Percentiles rank a stretch among this genome's conserved stretches.
Conservation (phyloP, 2,797 vertebrate species). For the Crax fasciolata region DNA sequence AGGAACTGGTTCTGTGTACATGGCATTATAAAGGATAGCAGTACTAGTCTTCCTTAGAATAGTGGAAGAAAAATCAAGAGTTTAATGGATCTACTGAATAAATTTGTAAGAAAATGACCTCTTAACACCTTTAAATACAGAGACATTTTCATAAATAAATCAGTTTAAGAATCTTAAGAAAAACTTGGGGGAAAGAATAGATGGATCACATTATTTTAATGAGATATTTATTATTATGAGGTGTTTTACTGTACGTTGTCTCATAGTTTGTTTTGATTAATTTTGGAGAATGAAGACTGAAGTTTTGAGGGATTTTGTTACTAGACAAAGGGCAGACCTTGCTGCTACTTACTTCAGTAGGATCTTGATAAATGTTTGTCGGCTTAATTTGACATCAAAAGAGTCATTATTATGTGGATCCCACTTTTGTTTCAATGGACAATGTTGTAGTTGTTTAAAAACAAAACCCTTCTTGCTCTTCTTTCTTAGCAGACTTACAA, state of each 20-base stretch:
- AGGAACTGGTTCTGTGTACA: slow-evolving; percentile 22
- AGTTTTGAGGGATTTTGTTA: background rate
- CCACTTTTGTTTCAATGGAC: background rate
- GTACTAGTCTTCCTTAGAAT: slow-evolving; percentile 1
- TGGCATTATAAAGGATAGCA: background rate
- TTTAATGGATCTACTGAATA: slow-evolving; percentile 27
- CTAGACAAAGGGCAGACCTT: background rate
- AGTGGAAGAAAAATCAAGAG: background rate
- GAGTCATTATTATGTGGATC: background rate
- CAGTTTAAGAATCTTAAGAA: background rate
- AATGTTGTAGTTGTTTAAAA: background rate
- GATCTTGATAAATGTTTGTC: background rate
- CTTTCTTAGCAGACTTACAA: background rate
- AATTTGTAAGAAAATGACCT: background rate
- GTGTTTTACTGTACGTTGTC: background rate
- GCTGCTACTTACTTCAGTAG: background rate
- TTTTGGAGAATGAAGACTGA: background rate
- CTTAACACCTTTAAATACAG: slow-evolving; percentile 20
- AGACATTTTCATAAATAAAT: background rate
- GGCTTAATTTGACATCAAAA: background rate
- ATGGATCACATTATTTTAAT: background rate
- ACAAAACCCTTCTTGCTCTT: background rate
- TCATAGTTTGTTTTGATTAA: background rate
- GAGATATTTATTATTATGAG: background rate
- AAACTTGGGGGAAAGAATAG: background rate